phyloP scores from a whole-genome alignment of 2,888 invertebrate species.

The Acheta domesticus region DNA sequence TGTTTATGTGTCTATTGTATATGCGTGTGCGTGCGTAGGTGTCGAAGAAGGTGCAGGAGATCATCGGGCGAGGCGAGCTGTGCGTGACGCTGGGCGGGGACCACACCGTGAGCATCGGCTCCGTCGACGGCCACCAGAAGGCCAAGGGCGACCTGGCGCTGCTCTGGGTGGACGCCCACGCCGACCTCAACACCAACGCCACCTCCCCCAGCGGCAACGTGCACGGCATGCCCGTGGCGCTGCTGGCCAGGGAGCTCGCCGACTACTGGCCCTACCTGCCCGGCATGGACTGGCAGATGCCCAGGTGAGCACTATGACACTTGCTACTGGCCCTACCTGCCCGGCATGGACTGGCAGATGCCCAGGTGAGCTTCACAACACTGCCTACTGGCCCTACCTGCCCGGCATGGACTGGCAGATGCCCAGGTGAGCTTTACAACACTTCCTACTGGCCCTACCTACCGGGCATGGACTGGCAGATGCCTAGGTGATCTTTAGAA shows the following conservation, averaged over 20 bases:
- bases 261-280: constrained; percentile 73
- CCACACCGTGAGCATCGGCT: constrained; percentile 82
- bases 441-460: no score
- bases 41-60: constrained; percentile 59
- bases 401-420: no score
- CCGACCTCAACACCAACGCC: constrained; percentile 85
- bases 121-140: constrained; percentile 68
- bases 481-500: no score
- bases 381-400: not conserved
- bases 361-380: not conserved
- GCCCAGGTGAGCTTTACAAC: no score
- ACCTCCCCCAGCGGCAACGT: constrained; percentile 78
- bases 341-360: no score
- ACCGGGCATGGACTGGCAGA: no score
- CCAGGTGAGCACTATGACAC: constrained; percentile 54
- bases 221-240: constrained; percentile 77
- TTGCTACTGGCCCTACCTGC: not conserved
- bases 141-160: constrained; percentile 66
- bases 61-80: constrained; percentile 62
- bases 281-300: constrained; percentile 77
- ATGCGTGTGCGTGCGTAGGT: constrained; percentile 39
- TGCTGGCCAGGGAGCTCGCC: constrained; percentile 68
- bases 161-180: constrained; percentile 89
- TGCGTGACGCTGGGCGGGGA: constrained; percentile 84
- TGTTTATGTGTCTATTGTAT: not conserved